phyloP scores from a whole-genome alignment of 2,797 vertebrate species.

The Mus minutoides region DNA sequence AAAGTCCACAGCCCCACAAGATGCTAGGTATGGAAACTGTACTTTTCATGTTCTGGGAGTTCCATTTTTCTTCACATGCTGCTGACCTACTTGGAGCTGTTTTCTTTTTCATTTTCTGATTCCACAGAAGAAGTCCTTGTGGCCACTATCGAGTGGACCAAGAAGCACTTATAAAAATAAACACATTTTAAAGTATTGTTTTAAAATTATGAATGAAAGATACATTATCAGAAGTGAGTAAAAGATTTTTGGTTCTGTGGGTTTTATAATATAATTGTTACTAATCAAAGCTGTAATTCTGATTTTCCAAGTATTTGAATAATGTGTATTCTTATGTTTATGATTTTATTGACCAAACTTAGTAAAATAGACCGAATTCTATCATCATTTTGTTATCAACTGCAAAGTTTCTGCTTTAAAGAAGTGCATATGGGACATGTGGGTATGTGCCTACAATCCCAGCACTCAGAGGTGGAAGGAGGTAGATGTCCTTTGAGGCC shows the following conservation, averaged over 20 bases:
- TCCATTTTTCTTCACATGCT: not conserved
- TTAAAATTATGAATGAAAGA: slow-evolving; percentile 5
- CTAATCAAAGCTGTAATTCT: not conserved
- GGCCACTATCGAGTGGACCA: not conserved
- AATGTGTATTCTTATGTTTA: not conserved
- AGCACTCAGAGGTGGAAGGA: not conserved
- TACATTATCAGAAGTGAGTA: not conserved
- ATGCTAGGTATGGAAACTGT: not conserved
- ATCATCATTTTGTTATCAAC: not conserved
- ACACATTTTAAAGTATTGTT: not conserved
- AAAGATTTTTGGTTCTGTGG: not conserved
- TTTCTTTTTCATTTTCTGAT: not conserved
- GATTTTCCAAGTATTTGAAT: slow-evolving; percentile 1
- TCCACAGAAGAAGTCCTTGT: not conserved
- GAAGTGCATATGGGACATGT: not conserved
- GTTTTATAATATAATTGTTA: not conserved
- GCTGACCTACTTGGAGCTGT: not conserved
- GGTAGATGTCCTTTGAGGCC: not conserved
- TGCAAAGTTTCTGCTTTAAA: slow-evolving; percentile 9
- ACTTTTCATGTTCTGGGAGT: not conserved
- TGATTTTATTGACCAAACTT: not conserved
- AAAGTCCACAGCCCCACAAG: not conserved
- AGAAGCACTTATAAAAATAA: slow-evolving; percentile 7
- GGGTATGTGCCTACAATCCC: not conserved
- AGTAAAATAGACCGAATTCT: slow-evolving; percentile 21